phyloP scores from a whole-genome alignment of 2,888 invertebrate species.

The Cataglyphis cursor region DNA sequence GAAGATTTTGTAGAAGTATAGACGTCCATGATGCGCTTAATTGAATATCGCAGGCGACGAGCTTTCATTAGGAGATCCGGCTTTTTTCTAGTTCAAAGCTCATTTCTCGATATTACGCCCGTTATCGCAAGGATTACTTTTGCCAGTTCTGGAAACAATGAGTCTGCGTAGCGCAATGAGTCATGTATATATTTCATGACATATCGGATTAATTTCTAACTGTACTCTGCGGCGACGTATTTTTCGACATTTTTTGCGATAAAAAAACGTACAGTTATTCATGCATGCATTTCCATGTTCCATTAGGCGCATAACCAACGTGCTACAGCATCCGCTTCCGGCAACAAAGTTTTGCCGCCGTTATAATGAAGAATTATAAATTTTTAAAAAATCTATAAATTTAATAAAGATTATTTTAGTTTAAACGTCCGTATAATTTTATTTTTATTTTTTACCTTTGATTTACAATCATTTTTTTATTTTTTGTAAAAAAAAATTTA shows the following conservation, averaged over 20 bases:
- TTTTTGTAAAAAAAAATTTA: neutral
- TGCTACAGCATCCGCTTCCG: constrained; percentile 26
- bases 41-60: constrained; percentile 60
- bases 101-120: constrained; percentile 8
- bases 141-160: constrained; percentile 16
- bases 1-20: constrained; percentile 64
- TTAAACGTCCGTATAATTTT: neutral
- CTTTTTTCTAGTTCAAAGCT: constrained; percentile 37
- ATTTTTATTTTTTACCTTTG: neutral
- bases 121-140: constrained; percentile 37
- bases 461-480: neutral
- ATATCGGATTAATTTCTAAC: constrained; percentile 51
- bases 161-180: constrained; percentile 41
- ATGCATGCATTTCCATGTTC: constrained; percentile 50
- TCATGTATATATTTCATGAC: constrained; percentile 32
- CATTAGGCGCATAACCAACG: constrained; percentile 42
- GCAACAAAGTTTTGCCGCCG: constrained; percentile 7
- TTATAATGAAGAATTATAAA: constrained; percentile 29
- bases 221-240: constrained; percentile 29
- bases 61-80: constrained; percentile 36
- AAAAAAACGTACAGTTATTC: constrained; percentile 47
- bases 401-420: constrained; percentile 3
- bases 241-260: constrained; percentile 49
- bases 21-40: constrained; percentile 61
- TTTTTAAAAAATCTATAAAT: constrained; percentile 18